Conservation (phyloP, 1,140 invertebrate species). For the Whitmania pigra region DNA sequence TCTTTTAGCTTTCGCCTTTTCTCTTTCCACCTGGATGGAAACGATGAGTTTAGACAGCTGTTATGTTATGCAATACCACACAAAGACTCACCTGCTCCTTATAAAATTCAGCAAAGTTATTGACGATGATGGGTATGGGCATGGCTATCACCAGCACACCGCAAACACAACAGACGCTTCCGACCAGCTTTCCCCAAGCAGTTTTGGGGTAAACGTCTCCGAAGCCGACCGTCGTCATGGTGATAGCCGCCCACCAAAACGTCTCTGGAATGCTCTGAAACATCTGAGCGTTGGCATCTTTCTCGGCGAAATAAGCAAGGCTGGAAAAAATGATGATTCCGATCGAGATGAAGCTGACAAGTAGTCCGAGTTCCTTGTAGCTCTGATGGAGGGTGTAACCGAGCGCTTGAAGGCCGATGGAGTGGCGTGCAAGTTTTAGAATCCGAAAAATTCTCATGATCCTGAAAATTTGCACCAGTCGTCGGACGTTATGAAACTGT, state of each 20-base stretch:
- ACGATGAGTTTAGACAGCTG: too few species aligned
- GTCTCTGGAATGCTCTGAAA: slow-evolving; percentile 39
- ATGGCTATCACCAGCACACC: slow-evolving; percentile 99
- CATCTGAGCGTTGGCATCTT: slow-evolving; percentile 44
- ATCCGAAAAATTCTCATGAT: slow-evolving; percentile 98
- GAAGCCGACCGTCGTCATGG: slow-evolving; percentile 92
- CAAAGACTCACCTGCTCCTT: slow-evolving; percentile 88
- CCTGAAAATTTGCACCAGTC: slow-evolving; percentile 90
- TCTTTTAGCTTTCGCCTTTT: too few species aligned
- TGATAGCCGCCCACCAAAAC: slow-evolving; percentile 73
- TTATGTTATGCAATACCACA: neutral
- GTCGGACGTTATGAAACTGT: slow-evolving; percentile 43
- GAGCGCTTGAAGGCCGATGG: slow-evolving; percentile 91
- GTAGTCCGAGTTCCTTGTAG: slow-evolving; percentile 93
- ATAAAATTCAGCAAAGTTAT: slow-evolving; percentile 73
- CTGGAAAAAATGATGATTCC: slow-evolving; percentile 97
- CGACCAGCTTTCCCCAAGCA: slow-evolving; percentile 39
- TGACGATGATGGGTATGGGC: slow-evolving; percentile 63
- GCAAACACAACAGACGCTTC: slow-evolving; percentile 77
- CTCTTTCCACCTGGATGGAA: too few species aligned
- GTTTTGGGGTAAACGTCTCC: slow-evolving; percentile 47
- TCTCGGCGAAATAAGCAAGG: slow-evolving; percentile 96
- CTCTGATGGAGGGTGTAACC: slow-evolving; percentile 96
- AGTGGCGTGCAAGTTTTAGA: slow-evolving; percentile 93
- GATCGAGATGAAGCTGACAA: slow-evolving; percentile 98